Evolutionary conservation across 2,888 invertebrate genomes (phyloP).

Genomic region (Timema podura): DNA sequence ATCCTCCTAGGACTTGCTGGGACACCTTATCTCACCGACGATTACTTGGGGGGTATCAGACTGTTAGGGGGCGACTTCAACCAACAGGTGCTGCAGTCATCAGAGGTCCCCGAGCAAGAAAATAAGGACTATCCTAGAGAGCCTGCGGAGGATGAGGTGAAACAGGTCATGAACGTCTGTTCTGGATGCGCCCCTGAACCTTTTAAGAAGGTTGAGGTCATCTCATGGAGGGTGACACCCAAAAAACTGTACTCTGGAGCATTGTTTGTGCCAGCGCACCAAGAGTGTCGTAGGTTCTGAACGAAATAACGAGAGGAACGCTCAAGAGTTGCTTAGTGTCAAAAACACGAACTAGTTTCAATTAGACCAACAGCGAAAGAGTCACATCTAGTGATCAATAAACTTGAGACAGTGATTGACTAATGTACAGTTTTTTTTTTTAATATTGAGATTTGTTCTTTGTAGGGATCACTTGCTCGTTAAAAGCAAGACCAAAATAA

Average conservation of each 20-base stretch:
- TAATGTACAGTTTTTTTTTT: too few relatives aligned
- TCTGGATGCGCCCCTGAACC: constrained; percentile 72
- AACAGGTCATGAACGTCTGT: constrained; percentile 73
- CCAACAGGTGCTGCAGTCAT: constrained; percentile 8
- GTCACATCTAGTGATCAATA: too few relatives aligned
- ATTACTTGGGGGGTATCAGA: constrained; percentile 5
- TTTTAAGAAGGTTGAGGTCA: constrained; percentile 71
- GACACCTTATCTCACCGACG: neutral
- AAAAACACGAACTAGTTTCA: neutral
- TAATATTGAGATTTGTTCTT: too few relatives aligned
- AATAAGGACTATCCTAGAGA: constrained; percentile 55
- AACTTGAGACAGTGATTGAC: too few relatives aligned
- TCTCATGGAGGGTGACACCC: constrained; percentile 70
- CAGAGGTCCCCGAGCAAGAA: constrained; percentile 15
- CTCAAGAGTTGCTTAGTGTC: neutral
- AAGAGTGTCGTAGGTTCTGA: constrained; percentile 62
- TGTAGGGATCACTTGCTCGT: too few relatives aligned
- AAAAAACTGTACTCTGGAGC: constrained; percentile 72
- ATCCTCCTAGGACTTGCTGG: constrained; percentile 23
- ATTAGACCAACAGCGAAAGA: neutral
- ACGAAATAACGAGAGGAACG: neutral
- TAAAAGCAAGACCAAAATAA: too few relatives aligned
- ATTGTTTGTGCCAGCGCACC: constrained; percentile 61
- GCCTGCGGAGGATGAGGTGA: constrained; percentile 79
- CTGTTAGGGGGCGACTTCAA: constrained; percentile 23